Evolutionary conservation across 2,113 vertebrate genomes (phyloP), one percentile per base, ranked within the genome.

Genomic region (Megaceryle maxima): DNA sequence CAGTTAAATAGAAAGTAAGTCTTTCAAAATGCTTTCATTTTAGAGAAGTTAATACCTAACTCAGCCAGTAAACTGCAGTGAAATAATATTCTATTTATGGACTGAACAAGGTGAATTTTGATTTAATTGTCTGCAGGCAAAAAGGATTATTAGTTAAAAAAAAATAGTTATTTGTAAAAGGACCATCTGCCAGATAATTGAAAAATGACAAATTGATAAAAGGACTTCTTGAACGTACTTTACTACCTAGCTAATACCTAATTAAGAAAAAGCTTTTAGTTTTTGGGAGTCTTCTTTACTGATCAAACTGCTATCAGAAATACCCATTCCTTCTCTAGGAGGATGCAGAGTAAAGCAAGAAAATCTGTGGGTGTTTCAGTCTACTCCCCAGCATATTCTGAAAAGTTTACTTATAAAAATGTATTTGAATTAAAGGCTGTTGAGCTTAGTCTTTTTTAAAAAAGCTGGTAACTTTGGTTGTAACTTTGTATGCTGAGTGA

Each of bases 181-280:
- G 25, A 81, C 69, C 29, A 87, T 66, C 77, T 93, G 74, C 51
- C 77, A 55, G 73, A 64, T 95, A 66, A 59, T 84, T 91, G 50
- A 92, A 94, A 95, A 94, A 89, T 82, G 63, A 73, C 76, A 88
- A 84, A 91, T 56, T 85, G 33, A 56, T 91, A 82, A 10, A 87
- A 85, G 51, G 79, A 83, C 70, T 96, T 94, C 66, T 57, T 93
- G 90, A 94, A 94, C 96, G 82, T 95, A 60, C 70, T 93, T 84
- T 29, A 60, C 62, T 93, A 82, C 55, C 55, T 76, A 89, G 69
- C n/a, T 92, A 74, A 87, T 75, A 81, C 10, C 59, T 88, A 86
- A 67, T 44, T 68, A 73, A 88, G 55, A 82, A 88, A 76, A 90
- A 84, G 39, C 57, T 87, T 92, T 83, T 63, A 43, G 68, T 82